These are phyloP conservation scores for Diorhabda sublineata DNA, from an alignment of 1,140 invertebrate genomes.

Conservation along the genomic window DNA sequence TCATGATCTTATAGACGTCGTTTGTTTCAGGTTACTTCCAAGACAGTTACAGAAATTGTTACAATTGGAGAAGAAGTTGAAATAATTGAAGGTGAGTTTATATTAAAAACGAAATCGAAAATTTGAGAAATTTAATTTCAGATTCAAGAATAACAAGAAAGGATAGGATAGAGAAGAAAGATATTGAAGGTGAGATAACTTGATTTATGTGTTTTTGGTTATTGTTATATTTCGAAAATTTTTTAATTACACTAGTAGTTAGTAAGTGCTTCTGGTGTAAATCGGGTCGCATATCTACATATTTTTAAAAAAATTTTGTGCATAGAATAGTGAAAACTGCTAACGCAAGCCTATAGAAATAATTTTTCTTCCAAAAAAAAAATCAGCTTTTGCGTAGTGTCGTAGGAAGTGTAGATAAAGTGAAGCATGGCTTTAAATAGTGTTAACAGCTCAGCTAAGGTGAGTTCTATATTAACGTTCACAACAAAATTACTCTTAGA, in stretches of 20 bases:
- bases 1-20: not conserved
- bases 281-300: not conserved
- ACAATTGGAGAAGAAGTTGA: slow-evolving; percentile 37
- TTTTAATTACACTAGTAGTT: not conserved
- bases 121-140: slow-evolving; percentile 6
- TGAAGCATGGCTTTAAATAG: slow-evolving; percentile 26
- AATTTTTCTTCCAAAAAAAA: too few species aligned
- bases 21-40: slow-evolving; percentile 13
- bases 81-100: slow-evolving; percentile 40
- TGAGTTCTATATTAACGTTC: slow-evolving; percentile 24
- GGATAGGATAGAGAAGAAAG: slow-evolving; percentile 33
- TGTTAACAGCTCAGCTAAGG: slow-evolving; percentile 24
- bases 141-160: slow-evolving; percentile 31
- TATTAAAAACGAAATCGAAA: not conserved
- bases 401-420: not conserved
- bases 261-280: slow-evolving; percentile 7
- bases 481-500: slow-evolving; percentile 20
- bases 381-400: not conserved
- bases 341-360: too few species aligned
- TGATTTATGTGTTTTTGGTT: not conserved
- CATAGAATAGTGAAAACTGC: too few species aligned
- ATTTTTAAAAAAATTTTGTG: too few species aligned
- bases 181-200: slow-evolving; percentile 31
- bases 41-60: slow-evolving; percentile 32
- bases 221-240: slow-evolving; percentile 1